phyloP scores from a whole-genome alignment of 2,797 vertebrate species.

The Agapornis canus region DNA sequence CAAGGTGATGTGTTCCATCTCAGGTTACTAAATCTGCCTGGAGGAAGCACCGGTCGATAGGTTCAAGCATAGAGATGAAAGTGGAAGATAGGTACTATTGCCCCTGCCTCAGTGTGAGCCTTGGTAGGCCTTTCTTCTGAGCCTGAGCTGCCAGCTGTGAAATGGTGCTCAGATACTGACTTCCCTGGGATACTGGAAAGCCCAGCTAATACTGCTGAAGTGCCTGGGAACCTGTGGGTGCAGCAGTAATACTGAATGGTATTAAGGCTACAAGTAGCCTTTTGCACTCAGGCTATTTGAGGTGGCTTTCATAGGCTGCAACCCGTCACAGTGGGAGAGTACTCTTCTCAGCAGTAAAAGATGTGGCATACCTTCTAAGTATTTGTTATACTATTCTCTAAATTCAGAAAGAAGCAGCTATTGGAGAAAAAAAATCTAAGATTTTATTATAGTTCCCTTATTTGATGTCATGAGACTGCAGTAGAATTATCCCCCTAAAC shows the following conservation, averaged over 20 bases:
- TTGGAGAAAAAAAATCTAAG: background rate
- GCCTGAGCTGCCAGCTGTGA: background rate
- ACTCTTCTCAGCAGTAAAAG: background rate
- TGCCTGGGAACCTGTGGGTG: background rate
- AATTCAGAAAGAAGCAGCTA: background rate
- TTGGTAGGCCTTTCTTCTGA: background rate
- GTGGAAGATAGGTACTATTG: background rate
- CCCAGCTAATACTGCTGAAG: background rate
- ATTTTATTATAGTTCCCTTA: conserved; percentile 6
- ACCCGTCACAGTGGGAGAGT: background rate
- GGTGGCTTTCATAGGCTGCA: background rate
- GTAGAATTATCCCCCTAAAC: background rate
- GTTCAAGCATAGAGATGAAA: conserved; percentile 36
- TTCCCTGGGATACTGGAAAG: background rate
- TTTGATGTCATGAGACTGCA: background rate
- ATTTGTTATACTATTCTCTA: background rate
- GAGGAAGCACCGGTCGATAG: background rate
- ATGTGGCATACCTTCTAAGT: background rate
- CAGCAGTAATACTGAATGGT: background rate
- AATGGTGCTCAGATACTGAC: background rate
- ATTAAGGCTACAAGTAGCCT: background rate
- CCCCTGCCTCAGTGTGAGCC: background rate
- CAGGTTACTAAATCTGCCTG: conserved; percentile 8
- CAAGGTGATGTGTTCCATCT: background rate
- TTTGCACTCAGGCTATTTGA: background rate